Base-by-base conservation (phyloP, 2,113 vertebrate genomes). In the Datnioides undecimradiatus region DNA sequence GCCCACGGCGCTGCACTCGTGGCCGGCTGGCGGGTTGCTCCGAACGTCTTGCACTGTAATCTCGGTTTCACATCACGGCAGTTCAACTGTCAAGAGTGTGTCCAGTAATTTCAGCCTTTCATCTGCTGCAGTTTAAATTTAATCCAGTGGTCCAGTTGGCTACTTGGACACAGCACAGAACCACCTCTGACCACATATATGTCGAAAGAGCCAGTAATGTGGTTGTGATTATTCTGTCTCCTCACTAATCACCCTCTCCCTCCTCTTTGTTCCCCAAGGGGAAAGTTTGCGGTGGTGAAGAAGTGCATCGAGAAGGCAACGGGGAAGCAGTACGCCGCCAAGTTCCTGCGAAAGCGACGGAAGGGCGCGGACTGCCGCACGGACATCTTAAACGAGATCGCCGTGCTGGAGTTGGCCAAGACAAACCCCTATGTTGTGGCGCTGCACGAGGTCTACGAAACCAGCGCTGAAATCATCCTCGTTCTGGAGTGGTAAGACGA, bases 211-310 rank as follows among this genome's bases (percentile, higher is more conserved):
- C 68, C 69, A 74, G 40, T 68, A 66, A 83, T 75, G 78, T 80
- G 80, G 75, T 87, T 60, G 25, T 8, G 45, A 79, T 80, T 79
- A 64, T 83, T 87, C 31, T 21, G 60, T 48, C 63, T 84, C 54
- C 58, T 79, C 41, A 59, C 75, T 82, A 77, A 81, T 81, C 70
- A 7, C 46, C 40, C 41, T 27, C 48, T 64, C 41, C 6, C 19
- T 87, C 41, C 48, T 57, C 31, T 69, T 48, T 77, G 25, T 80
- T 41, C 87, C 62, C 58, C 79, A 99, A 99, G 97, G 91, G 97
- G 97, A 5, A 99, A 98, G 89, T 99, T 99, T 96, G 97, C 98
- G 9, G 97, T 99, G 76, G 97, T 99, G 55, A 97, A 96, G 88
- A 99, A 97, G 82, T 99, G 97, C 85, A 91, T 97, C 17, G 95